Percentiles rank a stretch among this genome's conserved stretches.
Conservation (phyloP, 2,888 invertebrate genomes). For the Brachyopa scutellaris region DNA sequence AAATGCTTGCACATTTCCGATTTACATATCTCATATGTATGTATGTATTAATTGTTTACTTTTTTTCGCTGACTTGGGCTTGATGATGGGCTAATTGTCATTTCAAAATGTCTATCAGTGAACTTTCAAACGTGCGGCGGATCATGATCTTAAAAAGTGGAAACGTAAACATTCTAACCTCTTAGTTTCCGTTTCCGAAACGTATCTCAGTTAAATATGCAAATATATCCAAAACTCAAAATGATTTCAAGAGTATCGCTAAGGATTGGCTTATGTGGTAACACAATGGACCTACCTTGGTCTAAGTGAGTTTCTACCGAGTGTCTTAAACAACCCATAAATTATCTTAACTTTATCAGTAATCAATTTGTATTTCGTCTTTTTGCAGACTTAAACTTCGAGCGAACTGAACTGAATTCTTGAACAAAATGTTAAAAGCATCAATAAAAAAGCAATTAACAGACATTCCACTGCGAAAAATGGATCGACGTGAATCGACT, state of each 20-base stretch:
- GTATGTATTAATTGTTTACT: slow-evolving; percentile 16
- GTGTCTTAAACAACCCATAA: too few species aligned
- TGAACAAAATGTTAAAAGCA: slow-evolving; percentile 59
- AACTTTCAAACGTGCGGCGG: too few species aligned
- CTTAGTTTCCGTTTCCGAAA: too few species aligned
- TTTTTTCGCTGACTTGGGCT: slow-evolving; percentile 15
- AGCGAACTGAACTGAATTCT: background rate
- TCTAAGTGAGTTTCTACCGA: too few species aligned
- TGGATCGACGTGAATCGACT: slow-evolving; percentile 80
- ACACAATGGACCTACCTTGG: too few species aligned
- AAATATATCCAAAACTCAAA: too few species aligned
- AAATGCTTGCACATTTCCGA: slow-evolving; percentile 65
- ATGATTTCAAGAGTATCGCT: too few species aligned
- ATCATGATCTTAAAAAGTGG: too few species aligned
- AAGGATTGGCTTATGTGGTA: too few species aligned
- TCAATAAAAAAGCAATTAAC: slow-evolving; percentile 64
- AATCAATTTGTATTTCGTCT: background rate
- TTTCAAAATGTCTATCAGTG: background rate
- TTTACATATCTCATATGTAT: slow-evolving; percentile 36
- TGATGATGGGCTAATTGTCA: background rate
- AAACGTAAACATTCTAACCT: too few species aligned
- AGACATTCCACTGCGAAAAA: slow-evolving; percentile 71
- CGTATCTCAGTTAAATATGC: too few species aligned
- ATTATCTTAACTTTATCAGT: too few species aligned
- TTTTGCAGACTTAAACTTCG: slow-evolving; percentile 47